Base-by-base conservation (phyloP, 2,888 invertebrate genomes). In the Drosophila infuscata region DNA sequence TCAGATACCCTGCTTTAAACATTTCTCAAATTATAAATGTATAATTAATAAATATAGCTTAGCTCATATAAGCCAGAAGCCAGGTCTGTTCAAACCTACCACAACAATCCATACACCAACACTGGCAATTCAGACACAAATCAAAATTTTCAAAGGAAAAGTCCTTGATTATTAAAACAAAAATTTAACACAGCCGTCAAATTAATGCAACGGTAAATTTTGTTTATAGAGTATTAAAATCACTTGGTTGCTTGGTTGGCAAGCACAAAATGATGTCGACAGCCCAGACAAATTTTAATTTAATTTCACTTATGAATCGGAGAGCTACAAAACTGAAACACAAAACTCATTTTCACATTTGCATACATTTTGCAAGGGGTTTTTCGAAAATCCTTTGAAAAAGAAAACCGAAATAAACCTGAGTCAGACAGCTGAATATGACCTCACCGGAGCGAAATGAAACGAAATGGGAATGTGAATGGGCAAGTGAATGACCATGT, bases 361-460 rank as follows among this genome's bases (percentile, higher is more conserved):
- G 25, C 25, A 25, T 25, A 25, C 2, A 25, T 70, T 51, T 35
- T 56, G 29, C 17, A 35, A 35, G 41, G 35, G 25, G n/a, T 67
- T 74, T 73, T 59, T 60, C 38, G n/a, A 20, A 58, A 61, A 43
- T 52, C 63, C 79, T 70, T 70, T 75, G 70, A 25, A 25, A 25
- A 8, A 25, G 8, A 15, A 57, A 57, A 57, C 52, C 61, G 64
- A 65, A 74, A 62, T 61, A 49, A 32, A 57, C 74, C 62, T 60
- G 57, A 66, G 63, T 70, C 76, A 51, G 65, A 74, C 65, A 62
- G 6, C 11, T 46, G 30, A 17, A 51, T 60, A 59, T 29, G 15
- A 51, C 54, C 58, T 25, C 46, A 64, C 25, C 29, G 73, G 70
- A 82, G 88, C 80, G 25, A 76, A 84, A 72, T n/a, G n/a, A n/a